Percentiles rank a stretch among this genome's conserved stretches.
Evolutionary conservation across 1,140 invertebrate species (phyloP).

Genomic region (Drosophila takahashii): DNA sequence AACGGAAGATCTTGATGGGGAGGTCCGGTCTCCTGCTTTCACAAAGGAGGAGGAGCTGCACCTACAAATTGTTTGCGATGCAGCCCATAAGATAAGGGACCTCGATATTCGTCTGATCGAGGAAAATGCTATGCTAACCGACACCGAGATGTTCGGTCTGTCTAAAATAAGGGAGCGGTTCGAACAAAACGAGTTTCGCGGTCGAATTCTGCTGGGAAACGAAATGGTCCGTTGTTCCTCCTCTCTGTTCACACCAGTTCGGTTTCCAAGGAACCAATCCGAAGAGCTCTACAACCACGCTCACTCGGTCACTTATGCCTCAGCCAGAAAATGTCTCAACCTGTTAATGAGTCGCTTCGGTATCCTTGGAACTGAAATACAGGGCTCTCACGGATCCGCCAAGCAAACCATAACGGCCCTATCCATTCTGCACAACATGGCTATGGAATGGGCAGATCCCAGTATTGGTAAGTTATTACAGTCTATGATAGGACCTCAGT

Average conservation of each 20-base stretch:
- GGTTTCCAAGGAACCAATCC: slow-evolving; percentile 35
- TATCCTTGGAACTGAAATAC: slow-evolving; percentile 54
- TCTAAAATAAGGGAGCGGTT: slow-evolving; percentile 73
- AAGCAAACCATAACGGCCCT: slow-evolving; percentile 73
- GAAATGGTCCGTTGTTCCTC: slow-evolving; percentile 56
- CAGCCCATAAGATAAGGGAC: slow-evolving; percentile 67
- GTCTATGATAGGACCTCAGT: neutral
- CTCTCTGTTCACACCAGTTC: slow-evolving; percentile 67
- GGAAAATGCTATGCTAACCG: slow-evolving; percentile 34
- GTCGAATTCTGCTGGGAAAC: slow-evolving; percentile 68
- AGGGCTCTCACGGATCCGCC: slow-evolving; percentile 46
- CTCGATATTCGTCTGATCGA: slow-evolving; percentile 64
- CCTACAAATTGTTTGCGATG: slow-evolving; percentile 72
- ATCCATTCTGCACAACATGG: slow-evolving; percentile 75
- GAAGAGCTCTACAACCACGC: slow-evolving; percentile 73
- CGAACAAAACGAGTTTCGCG: slow-evolving; percentile 78
- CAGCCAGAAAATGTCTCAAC: slow-evolving; percentile 63
- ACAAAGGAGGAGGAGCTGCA: slow-evolving; percentile 48
- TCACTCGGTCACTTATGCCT: slow-evolving; percentile 58
- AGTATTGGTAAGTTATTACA: slow-evolving; percentile 40
- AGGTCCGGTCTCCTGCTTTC: neutral
- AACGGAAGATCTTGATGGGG: slow-evolving; percentile 7
- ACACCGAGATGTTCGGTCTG: slow-evolving; percentile 57
- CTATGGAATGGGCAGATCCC: slow-evolving; percentile 74
- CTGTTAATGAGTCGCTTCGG: slow-evolving; percentile 60